Base-by-base conservation (phyloP, 2,888 invertebrate species). In the Protonemura montana region DNA sequence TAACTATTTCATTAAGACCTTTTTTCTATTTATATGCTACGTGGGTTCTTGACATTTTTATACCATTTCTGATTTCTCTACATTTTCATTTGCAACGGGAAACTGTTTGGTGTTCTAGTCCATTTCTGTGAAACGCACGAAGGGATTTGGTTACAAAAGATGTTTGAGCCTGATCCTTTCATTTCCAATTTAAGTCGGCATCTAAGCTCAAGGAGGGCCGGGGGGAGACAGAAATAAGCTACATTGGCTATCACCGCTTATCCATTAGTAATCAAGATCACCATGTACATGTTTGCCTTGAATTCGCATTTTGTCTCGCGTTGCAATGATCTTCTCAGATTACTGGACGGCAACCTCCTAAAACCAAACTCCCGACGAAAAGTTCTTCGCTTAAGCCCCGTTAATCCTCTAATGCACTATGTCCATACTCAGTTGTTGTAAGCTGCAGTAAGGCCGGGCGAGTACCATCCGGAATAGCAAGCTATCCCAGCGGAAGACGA, bases 391-490 rank as follows among this genome's bases (percentile, higher is more conserved):
- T 30, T 81, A 81, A 81, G 81, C 81, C 16, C 5, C n/a, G 81
- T 81, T 81, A 81, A 81, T 81, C 81, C 81, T 7, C n/a, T 81
- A 81, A 81, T 81, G 30, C 81, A 81, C 29, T 81, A 10, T 81
- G 81, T 81, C 81, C 81, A 81, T 81, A 81, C 78, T 28, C 78
- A 27, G 78, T 59, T 59, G 59, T 59, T 59, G 16, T 59, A 59
- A 59, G 59, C 59, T 21, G 59, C 59, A 21, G 21, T 10, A 59
- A 27, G 78, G 26, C 78, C 26, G 78, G 3, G 26, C 26, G 78
- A 10, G 7, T 7, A 28, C 7, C 26, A 5, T 5, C 26, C 3
- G 78, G 78, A 10, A 7, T 26, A 27, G 10, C 5, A 26, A 27
- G 25, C 13, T 27, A 27, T 0, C 5, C 78, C 5, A 25, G 10